Evolutionary conservation across 2,797 vertebrate species (phyloP).

Genomic region (Rhinichthys osculus): DNA sequence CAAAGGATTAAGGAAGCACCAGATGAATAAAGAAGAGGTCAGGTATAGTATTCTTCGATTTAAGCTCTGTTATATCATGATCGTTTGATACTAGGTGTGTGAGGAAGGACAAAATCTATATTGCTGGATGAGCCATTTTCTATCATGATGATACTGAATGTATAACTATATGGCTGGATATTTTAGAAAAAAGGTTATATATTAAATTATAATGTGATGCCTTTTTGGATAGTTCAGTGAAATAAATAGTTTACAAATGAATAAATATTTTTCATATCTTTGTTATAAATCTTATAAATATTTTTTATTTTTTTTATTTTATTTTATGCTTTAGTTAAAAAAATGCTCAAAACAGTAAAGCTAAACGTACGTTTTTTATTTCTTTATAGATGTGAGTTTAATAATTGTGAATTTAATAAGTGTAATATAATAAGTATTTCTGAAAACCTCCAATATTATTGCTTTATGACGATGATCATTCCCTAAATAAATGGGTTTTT

Average conservation of each 20-base stretch:
- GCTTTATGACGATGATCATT: no score
- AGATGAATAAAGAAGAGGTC: slow-evolving; percentile 26
- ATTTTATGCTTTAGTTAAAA: neutral
- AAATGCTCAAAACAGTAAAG: neutral
- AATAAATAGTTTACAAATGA: neutral
- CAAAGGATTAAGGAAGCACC: slow-evolving; percentile 40
- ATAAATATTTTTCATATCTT: neutral
- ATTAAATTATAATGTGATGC: neutral
- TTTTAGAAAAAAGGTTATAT: neutral
- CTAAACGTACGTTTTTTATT: no score
- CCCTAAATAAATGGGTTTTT: no score
- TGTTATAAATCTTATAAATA: neutral
- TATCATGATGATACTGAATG: neutral
- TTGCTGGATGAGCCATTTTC: slow-evolving; percentile 10
- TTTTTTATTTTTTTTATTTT: neutral
- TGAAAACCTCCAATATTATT: neutral
- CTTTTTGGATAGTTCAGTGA: neutral
- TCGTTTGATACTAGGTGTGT: neutral
- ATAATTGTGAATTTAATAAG: neutral
- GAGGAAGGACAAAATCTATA: neutral
- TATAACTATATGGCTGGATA: neutral
- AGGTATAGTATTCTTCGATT: slow-evolving; percentile 32
- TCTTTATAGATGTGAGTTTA: no score
- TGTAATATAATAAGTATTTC: neutral
- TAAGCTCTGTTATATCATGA: slow-evolving; percentile 23